Conservation (phyloP, 1,140 invertebrate genomes). For the Holcopasites calliopsidis region DNA sequence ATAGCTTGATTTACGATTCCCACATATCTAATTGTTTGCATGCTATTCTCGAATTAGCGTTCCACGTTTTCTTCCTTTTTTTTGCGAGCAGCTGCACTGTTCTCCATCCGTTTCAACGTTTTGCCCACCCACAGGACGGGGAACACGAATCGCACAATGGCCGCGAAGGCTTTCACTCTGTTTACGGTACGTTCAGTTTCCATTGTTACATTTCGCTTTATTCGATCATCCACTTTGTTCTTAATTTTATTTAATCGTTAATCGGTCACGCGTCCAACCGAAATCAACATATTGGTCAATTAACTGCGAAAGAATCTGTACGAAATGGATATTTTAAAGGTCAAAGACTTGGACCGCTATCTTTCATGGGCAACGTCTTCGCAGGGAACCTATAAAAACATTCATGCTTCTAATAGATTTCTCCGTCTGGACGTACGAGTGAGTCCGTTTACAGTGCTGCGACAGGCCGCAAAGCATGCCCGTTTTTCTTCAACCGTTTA, state of each 20-base stretch:
- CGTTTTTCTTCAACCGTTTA: neutral
- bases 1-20: neutral
- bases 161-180: neutral
- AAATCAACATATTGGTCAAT: too few relatives aligned
- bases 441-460: neutral
- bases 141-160: neutral
- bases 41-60: neutral
- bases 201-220: neutral
- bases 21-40: neutral
- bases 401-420: neutral
- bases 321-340: neutral
- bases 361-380: too few relatives aligned
- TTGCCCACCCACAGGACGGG: too few relatives aligned
- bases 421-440: neutral
- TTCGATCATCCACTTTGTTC: neutral
- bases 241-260: constrained; percentile 23
- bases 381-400: too few relatives aligned
- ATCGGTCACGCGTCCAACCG: too few relatives aligned
- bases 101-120: neutral
- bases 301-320: too few relatives aligned
- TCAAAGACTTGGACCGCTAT: neutral
- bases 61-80: neutral
- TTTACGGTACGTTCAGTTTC: constrained; percentile 11
- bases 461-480: neutral
- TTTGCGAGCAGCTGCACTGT: neutral